Evolutionary conservation across 2,888 invertebrate species (phyloP).

Genomic region (Scaptomyza cyrtandrae): DNA sequence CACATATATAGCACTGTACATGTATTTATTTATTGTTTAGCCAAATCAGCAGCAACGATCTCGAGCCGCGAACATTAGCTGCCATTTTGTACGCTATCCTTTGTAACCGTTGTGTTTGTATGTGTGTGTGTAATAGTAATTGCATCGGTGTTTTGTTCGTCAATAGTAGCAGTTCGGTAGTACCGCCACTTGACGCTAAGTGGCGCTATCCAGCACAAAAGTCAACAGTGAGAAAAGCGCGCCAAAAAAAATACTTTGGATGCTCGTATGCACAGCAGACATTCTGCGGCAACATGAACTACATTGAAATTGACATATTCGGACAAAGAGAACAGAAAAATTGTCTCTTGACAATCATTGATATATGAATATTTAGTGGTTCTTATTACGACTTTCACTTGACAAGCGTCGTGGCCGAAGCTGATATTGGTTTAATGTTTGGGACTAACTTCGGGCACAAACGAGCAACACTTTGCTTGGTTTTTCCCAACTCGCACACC

Average conservation of each 20-base stretch:
- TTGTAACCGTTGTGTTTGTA: conserved; percentile 6
- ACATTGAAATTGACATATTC: conserved; percentile 6
- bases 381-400: conserved; percentile 27
- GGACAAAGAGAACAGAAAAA: background rate
- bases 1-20: conserved; percentile 20
- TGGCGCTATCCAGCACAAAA: conserved; percentile 50
- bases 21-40: conserved; percentile 74
- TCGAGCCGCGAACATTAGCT: conserved; percentile 70
- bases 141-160: conserved; percentile 26
- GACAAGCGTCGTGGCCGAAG: conserved; percentile 9
- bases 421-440: conserved; percentile 26
- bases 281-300: conserved; percentile 2
- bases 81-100: conserved; percentile 45
- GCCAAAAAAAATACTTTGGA: conserved; percentile 46
- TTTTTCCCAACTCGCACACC: conserved; percentile 59
- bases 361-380: background rate
- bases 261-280: background rate
- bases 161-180: conserved; percentile 23
- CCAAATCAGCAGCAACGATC: conserved; percentile 67
- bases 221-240: conserved; percentile 30
- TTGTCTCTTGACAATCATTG: background rate
- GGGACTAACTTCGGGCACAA: conserved; percentile 9
- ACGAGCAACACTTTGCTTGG: conserved; percentile 45
- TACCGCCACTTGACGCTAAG: conserved; percentile 57
- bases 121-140: conserved; percentile 18